Evolutionary conservation across 2,113 vertebrate species (phyloP), one percentile per base, ranked within the genome.

Genomic region (Gorsachius goisagi): DNA sequence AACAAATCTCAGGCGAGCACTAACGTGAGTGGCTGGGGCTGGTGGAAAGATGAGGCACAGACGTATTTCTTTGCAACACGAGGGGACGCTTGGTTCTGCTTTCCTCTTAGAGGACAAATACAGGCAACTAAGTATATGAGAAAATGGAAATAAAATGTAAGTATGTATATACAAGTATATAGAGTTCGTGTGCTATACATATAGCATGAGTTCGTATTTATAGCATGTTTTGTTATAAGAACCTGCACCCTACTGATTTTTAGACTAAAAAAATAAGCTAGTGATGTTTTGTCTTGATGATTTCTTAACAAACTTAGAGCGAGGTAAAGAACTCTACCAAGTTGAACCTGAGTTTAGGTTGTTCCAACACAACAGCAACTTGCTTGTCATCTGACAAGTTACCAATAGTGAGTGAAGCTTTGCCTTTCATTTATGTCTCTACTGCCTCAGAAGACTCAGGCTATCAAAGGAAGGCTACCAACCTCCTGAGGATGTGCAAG

Each of bases 21-120:
- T 59, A 77, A 20, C 0, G 1, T 14, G 18, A 2, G 3, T 1
- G 2, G 15, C 5, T 1, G 1, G 23, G 63, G 58, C 53, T 72
- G 32, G 15, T 3, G 2, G 59, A 39, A 39, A 39, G 24, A 30
- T 12, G 26, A 56, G 50, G 74, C 30, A 26, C 39, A 27, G 12
- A 14, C 15, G 41, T 12, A 6, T 18, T 15, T 23, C 35, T n/a
- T 17, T 28, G 10, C 32, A 62, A 21, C 13, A 12, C 0, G 0
- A 67, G 50, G 19, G 41, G 53, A 53, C 33, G 16, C 5, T 3
- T 28, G 32, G 33, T 58, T 33, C 66, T 85, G 47, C 50, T 55
- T 37, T 50, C 39, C 30, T 49, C 67, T n/a, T 11, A 49, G 15
- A 66, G 32, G 37, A 21, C 1, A 13, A 44, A 15, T 33, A 6